phyloP scores from a whole-genome alignment of 2,888 invertebrate species.

The Oscheius sp. region DNA sequence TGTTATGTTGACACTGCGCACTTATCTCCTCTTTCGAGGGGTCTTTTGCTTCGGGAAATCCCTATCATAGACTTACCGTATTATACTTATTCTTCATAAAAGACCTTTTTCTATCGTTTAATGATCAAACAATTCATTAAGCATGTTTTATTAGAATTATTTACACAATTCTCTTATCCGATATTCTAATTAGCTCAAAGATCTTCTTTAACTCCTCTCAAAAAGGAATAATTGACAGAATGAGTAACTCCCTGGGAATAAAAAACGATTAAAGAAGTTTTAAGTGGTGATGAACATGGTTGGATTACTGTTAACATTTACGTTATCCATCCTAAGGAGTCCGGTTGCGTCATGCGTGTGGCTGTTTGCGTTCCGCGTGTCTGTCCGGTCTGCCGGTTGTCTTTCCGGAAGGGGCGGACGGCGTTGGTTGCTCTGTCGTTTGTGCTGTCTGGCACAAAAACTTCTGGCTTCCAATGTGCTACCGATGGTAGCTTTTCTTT shows the following conservation, averaged over 20 bases:
- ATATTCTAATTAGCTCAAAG: too few species aligned
- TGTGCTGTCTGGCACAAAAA: slow-evolving; percentile 25
- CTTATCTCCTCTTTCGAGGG: slow-evolving; percentile 12
- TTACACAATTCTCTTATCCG: too few species aligned
- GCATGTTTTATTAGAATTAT: too few species aligned
- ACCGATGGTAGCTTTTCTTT: neutral
- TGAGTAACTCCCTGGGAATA: too few species aligned
- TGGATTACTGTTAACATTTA: neutral
- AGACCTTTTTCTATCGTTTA: neutral
- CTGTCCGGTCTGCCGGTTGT: slow-evolving; percentile 28
- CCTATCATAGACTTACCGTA: neutral
- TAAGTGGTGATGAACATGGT: too few species aligned
- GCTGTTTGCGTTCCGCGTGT: slow-evolving; percentile 30
- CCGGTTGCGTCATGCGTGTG: slow-evolving; percentile 31
- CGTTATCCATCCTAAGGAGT: slow-evolving; percentile 18
- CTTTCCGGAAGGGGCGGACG: slow-evolving; percentile 30
- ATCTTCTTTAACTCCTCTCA: too few species aligned
- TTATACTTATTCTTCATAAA: neutral
- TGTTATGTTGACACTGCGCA: slow-evolving; percentile 19
- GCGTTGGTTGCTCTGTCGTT: slow-evolving; percentile 4
- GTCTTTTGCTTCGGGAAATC: slow-evolving; percentile 2
- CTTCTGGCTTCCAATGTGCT: slow-evolving; percentile 15
- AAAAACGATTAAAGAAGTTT: too few species aligned
- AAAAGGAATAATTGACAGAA: too few species aligned
- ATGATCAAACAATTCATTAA: too few species aligned